phyloP scores from a whole-genome alignment of 2,113 vertebrate species.

The Odocoileus hemionus region DNA sequence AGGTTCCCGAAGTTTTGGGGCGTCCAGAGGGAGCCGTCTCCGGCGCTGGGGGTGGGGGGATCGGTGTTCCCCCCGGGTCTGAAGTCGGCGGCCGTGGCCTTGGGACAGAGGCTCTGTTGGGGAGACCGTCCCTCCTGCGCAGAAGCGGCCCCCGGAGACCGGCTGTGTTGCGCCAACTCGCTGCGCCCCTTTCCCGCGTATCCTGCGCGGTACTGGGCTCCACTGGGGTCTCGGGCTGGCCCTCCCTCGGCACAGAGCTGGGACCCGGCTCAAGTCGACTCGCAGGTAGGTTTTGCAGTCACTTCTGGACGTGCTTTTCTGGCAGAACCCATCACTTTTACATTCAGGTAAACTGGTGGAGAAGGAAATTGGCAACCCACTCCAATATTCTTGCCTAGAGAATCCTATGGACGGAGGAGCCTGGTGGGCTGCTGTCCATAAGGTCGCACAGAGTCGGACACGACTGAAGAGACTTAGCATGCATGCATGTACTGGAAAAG shows the following conservation, averaged over 20 bases:
- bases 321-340: background rate
- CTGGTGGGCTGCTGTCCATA: too few relatives aligned
- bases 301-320: background rate
- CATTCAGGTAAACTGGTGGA: background rate
- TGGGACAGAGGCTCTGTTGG: rapidly evolving
- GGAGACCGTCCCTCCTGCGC: rapidly evolving
- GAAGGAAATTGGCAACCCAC: too few relatives aligned
- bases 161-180: background rate
- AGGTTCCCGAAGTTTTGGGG: background rate
- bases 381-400: too few relatives aligned
- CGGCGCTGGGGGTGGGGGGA: rapidly evolving
- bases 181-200: background rate
- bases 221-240: background rate
- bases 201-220: background rate
- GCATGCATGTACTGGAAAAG: background rate
- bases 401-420: too few relatives aligned
- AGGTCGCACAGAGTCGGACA: too few relatives aligned
- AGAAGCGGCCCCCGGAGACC: background rate
- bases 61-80: too few relatives aligned
- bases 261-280: background rate
- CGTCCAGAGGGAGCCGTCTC: too few relatives aligned
- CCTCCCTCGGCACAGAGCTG: rapidly evolving
- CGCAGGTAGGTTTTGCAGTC: background rate
- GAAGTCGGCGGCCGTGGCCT: background rate
- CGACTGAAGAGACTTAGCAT: too few relatives aligned